Evolutionary conservation across 2,888 invertebrate genomes (phyloP), one percentile per base, ranked within the genome.

Genomic region (Acanthoscelides obtectus): DNA sequence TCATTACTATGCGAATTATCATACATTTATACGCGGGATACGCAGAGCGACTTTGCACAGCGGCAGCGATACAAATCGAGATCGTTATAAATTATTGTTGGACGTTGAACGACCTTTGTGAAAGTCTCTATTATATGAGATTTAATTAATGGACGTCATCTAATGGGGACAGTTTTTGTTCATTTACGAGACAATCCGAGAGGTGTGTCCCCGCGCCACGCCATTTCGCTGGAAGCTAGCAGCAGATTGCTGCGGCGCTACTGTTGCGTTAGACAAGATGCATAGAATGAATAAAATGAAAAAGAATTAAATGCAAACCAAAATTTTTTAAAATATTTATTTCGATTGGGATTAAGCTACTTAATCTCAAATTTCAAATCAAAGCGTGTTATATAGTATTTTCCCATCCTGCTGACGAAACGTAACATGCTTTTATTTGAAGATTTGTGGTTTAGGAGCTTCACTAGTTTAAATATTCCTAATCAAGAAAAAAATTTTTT

Each of bases 161-260:
- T 79, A 80, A 79, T 78, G 79, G 77, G 80, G 80, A 80, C 80
- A 80, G 76, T 80, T 80, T 80, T 80, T 80, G 79, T 79, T 80
- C 76, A 78, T 79, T 77, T 79, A 75, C 76, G 78, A 79, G 45
- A 45, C 45, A 45, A 45, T 45, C 45, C 45, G 45, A 45, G 12
- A 72, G 45, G 45, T 45, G 45, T 45, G 45, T 45, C 45, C 1
- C 45, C 12, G n/a, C n/a, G n/a, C n/a, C n/a, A n/a, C n/a, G n/a
- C n/a, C n/a, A n/a, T n/a, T n/a, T n/a, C n/a, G 12, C 45, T 45
- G 45, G 17, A 17, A 45, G 45, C 45, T 45, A 45, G 12, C 45
- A 4, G 45, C 45, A 12, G 45, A 6, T 25, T 12, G 17, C 45
- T 45, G 45, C 3, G 25, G n/a, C n/a, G n/a, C n/a, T n/a, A 25